Percentiles rank a stretch among this genome's conserved stretches.
These are phyloP conservation scores for Azemiops feae DNA, from an alignment of 2,113 vertebrate species.

Conservation along the genomic window DNA sequence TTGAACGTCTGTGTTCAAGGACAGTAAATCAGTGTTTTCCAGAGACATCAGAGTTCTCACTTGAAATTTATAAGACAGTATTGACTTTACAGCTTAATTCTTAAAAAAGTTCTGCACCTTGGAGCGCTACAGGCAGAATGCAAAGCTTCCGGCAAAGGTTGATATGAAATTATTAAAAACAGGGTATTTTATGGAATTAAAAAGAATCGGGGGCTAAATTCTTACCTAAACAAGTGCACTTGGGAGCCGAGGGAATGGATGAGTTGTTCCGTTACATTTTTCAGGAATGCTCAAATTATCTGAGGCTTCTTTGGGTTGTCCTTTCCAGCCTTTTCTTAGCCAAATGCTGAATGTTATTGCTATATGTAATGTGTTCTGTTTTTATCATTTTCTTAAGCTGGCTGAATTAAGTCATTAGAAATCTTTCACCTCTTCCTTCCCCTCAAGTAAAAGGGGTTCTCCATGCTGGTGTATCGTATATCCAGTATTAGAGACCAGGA, in stretches of 20 bases:
- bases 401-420: constrained; percentile 36
- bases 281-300: background rate
- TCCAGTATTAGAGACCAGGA: constrained; percentile 16
- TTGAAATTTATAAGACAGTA: background rate
- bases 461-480: constrained; percentile 27
- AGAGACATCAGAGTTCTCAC: background rate
- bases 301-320: constrained; percentile 39
- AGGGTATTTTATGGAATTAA: background rate
- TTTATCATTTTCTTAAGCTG: constrained; percentile 41
- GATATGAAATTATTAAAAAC: background rate
- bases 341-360: constrained; percentile 57
- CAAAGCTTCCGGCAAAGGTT: no score
- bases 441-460: constrained; percentile 45
- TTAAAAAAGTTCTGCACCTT: background rate
- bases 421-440: constrained; percentile 24
- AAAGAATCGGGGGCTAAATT: background rate
- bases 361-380: constrained; percentile 47
- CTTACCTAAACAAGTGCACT: background rate
- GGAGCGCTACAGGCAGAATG: background rate
- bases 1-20: background rate
- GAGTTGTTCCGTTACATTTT: background rate
- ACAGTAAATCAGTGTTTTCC: background rate
- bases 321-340: constrained; percentile 22
- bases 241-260: background rate
- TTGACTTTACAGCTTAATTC: background rate